Evolutionary conservation across 2,888 invertebrate species (phyloP).

Genomic region (Ophion ellenae): DNA sequence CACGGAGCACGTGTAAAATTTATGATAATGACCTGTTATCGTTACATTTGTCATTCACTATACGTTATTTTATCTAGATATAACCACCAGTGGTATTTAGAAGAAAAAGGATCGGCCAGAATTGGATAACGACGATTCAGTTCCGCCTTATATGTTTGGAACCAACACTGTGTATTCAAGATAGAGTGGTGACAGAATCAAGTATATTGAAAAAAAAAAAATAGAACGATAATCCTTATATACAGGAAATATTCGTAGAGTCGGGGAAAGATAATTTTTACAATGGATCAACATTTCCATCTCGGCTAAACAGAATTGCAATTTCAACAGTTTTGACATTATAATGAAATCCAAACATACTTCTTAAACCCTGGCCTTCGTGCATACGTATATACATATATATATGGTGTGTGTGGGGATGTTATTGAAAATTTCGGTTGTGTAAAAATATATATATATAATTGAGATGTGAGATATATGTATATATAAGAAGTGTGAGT

Average conservation of each 20-base stretch:
- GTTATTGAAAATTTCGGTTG: too few species aligned
- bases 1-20: slow-evolving; percentile 20
- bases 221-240: neutral
- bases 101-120: neutral
- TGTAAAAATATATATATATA: too few species aligned
- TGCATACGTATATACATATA: too few species aligned
- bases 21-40: slow-evolving; percentile 24
- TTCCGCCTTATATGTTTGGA: neutral
- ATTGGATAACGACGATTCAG: neutral
- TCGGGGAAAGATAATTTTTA: too few species aligned
- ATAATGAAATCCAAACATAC: neutral
- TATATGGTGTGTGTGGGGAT: too few species aligned
- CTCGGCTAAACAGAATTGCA: too few species aligned
- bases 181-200: neutral
- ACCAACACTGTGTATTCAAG: neutral
- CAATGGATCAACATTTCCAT: too few species aligned
- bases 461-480: too few species aligned
- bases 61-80: slow-evolving; percentile 1
- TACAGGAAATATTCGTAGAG: neutral
- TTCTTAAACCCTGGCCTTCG: too few species aligned
- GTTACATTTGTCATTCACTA: neutral
- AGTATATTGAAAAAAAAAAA: neutral
- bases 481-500: too few species aligned
- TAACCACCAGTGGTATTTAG: neutral
- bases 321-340: neutral